These are phyloP conservation scores for Ptilonorhynchus violaceus DNA, from an alignment of 2,113 vertebrate genomes.

Conservation along the genomic window DNA sequence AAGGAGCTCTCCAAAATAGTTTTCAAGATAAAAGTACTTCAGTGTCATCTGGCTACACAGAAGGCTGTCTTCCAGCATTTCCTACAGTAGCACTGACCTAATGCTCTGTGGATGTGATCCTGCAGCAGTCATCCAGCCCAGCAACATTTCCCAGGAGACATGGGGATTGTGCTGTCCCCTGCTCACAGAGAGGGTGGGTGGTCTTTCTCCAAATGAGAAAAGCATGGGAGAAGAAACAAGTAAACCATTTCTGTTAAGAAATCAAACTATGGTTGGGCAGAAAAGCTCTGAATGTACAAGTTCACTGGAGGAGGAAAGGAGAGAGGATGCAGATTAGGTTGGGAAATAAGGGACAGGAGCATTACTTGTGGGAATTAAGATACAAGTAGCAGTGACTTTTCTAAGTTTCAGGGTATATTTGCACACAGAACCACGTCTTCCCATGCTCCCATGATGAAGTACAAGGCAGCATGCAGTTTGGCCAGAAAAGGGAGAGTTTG, in stretches of 20 bases:
- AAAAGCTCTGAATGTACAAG: not conserved
- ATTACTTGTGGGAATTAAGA: not conserved
- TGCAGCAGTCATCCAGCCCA: not conserved
- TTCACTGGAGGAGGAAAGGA: not conserved
- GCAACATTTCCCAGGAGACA: not conserved
- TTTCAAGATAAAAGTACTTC: not conserved
- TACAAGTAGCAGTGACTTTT: not conserved
- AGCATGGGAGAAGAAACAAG: not conserved
- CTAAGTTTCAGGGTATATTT: not conserved
- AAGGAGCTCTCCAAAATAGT: conserved; percentile 5
- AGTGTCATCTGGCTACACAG: not conserved
- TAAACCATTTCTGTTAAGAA: not conserved
- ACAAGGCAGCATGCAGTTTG: not conserved
- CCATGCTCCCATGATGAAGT: not conserved
- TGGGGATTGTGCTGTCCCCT: not conserved
- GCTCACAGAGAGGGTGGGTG: accelerated
- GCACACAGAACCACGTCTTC: not conserved
- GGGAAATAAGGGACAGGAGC: not conserved
- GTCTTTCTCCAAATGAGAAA: not conserved
- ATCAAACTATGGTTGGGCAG: not conserved
- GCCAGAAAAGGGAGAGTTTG: not conserved
- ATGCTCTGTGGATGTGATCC: not conserved
- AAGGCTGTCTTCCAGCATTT: not conserved
- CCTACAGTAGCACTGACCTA: not conserved
- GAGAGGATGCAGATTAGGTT: not conserved